A percentile compares a stretch with the other conserved stretches of the same genome.
phyloP scores from a whole-genome alignment of 2,888 invertebrate species.

The Sarcophaga carnaria region DNA sequence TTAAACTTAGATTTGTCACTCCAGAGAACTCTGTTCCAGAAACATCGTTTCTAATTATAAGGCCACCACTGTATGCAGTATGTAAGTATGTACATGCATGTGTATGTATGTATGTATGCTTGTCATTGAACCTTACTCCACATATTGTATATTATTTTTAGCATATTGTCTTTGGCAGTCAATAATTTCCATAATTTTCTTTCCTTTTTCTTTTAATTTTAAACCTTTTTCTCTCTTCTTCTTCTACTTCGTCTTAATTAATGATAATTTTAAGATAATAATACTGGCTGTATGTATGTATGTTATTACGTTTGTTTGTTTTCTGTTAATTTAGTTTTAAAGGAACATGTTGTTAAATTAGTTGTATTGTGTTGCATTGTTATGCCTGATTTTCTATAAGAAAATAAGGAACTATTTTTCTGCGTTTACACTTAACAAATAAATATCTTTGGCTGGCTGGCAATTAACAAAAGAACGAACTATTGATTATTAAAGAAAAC shows the following conservation, averaged over 20 bases:
- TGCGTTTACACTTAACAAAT: not conserved
- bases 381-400: not conserved
- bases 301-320: too few species aligned
- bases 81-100: too few species aligned
- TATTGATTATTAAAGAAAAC: not conserved
- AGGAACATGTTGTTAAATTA: not conserved
- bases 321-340: not conserved
- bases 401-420: not conserved
- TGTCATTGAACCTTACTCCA: too few species aligned
- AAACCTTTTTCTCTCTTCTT: too few species aligned
- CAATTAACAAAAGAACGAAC: not conserved
- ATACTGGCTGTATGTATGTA: constrained; percentile 1
- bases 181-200: constrained; percentile 1
- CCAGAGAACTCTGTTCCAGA: too few species aligned
- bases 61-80: too few species aligned
- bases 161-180: constrained; percentile 25
- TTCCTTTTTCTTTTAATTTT: not conserved
- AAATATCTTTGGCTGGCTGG: not conserved
- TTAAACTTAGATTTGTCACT: too few species aligned
- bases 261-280: constrained; percentile 2
- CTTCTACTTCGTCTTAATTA: not conserved
- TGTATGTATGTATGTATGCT: too few species aligned
- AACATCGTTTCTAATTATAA: too few species aligned
- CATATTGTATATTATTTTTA: not conserved
- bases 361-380: too few species aligned